These are phyloP conservation scores for Leptoteleia sp. DNA, from an alignment of 1,140 invertebrate species.

Conservation along the genomic window DNA sequence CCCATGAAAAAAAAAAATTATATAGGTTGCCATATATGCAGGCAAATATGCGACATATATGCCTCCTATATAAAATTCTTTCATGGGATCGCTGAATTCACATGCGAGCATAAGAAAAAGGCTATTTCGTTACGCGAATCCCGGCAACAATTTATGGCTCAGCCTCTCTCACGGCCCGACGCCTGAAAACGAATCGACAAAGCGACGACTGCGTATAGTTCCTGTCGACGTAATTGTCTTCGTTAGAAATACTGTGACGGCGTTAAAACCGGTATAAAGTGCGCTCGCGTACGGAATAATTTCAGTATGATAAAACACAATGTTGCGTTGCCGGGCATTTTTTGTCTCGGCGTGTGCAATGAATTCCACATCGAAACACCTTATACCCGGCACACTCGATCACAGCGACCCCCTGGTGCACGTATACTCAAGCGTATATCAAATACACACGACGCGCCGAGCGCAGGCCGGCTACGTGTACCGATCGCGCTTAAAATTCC, in stretches of 20 bases:
- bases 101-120: too few species aligned
- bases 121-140: background rate
- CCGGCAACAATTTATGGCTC: slow-evolving; percentile 35
- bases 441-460: slow-evolving; percentile 55
- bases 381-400: slow-evolving; percentile 60
- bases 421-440: slow-evolving; percentile 62
- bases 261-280: slow-evolving; percentile 31
- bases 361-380: slow-evolving; percentile 61
- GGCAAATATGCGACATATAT: too few species aligned
- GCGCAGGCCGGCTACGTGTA: slow-evolving; percentile 45
- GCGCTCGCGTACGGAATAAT: slow-evolving; percentile 44
- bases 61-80: too few species aligned
- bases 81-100: too few species aligned
- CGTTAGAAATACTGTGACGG: slow-evolving; percentile 38
- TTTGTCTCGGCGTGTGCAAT: slow-evolving; percentile 60
- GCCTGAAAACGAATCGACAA: slow-evolving; percentile 17
- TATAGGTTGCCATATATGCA: too few species aligned
- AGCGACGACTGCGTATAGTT: slow-evolving; percentile 37
- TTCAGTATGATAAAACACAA: slow-evolving; percentile 51
- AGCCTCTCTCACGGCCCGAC: slow-evolving; percentile 14
- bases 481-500: slow-evolving; percentile 80
- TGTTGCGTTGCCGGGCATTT: slow-evolving; percentile 50
- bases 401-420: slow-evolving; percentile 63
- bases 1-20: too few species aligned
- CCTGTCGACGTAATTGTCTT: slow-evolving; percentile 42